Evolutionary conservation across 2,888 invertebrate genomes (phyloP).

Genomic region (Hedya salicella): DNA sequence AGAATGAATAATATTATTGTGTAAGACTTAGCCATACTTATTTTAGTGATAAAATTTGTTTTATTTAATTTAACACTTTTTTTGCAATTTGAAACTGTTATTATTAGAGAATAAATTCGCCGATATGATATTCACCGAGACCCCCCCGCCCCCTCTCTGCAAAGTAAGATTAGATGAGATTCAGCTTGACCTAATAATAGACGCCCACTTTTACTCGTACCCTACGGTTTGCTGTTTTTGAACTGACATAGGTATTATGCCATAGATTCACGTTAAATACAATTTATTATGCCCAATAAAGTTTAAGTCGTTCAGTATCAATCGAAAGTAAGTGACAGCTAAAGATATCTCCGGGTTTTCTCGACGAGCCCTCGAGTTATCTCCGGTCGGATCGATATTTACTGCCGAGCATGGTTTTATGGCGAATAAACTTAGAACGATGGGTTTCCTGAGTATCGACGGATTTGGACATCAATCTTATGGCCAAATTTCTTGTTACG

Average conservation of each 20-base stretch:
- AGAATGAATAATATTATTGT: no score
- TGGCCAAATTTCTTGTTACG: slow-evolving; percentile 51
- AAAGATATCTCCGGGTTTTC: slow-evolving; percentile 69
- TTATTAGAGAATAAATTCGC: no score
- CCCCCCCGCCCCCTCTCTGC: no score
- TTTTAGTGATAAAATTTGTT: no score
- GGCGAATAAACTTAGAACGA: slow-evolving; percentile 68
- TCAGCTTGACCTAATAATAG: no score
- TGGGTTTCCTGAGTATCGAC: slow-evolving; percentile 59
- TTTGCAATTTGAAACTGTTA: no score
- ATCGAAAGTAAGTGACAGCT: slow-evolving; percentile 63
- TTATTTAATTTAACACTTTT: no score
- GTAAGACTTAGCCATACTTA: no score
- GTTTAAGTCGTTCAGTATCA: slow-evolving; percentile 46
- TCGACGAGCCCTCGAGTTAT: slow-evolving; percentile 61
- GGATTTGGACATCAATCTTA: slow-evolving; percentile 52
- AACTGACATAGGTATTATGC: background rate
- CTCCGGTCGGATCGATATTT: slow-evolving; percentile 65
- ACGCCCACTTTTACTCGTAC: no score
- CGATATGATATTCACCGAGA: no score
- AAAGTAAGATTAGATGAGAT: no score
- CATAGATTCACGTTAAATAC: background rate
- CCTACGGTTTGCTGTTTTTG: no score
- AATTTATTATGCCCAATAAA: slow-evolving; percentile 16
- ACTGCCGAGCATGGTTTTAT: slow-evolving; percentile 70